Evolutionary conservation across 2,888 invertebrate genomes (phyloP), one percentile per base, ranked within the genome.

Genomic region (Pedicia rivosa): DNA sequence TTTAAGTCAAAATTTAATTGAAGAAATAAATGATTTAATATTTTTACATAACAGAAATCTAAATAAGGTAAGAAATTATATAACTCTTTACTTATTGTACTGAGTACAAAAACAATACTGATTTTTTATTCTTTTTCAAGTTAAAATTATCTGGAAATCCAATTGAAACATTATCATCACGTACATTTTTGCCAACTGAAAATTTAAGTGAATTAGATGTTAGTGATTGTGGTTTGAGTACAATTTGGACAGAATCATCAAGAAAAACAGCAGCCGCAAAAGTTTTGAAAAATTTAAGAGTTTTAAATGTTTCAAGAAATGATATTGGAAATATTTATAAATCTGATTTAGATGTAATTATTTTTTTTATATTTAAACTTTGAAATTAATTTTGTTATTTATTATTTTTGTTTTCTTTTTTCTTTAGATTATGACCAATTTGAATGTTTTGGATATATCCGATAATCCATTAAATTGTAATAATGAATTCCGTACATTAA

Each of bases 61-160:
- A 40, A 68, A 62, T 17, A 73, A 68, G 38, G 43, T 43, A 32
- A 24, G 5, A 13, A 36, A 20, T 22, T 10, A 14, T 17, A 6
- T 20, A 20, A 33, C 7, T 12, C 3, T 22, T 22, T 33, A 22
- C 7, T 9, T 20, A 26, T 32, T 29, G 22, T 17, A 6, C 20
- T 8, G 8, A 20, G 20, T 6, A 20, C 20, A 8, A 20, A 20
- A 20, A n/a, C n/a, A n/a, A n/a, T n/a, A n/a, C n/a, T n/a, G n/a
- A n/a, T n/a, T n/a, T n/a, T n/a, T 24, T 10, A 24, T 10, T 24
- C n/a, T 24, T 24, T 10, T 24, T 52, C 7, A 56, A 56, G 55
- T 57, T 84, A 9, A 76, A 71, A 50, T 65, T 86, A 30, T 74
- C 77, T 45, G 75, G 77, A 10, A 86, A 84, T 57, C 76, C 76